These are phyloP conservation scores for Rhincodon typus DNA, from an alignment of 2,797 vertebrate species.

Conservation along the genomic window DNA sequence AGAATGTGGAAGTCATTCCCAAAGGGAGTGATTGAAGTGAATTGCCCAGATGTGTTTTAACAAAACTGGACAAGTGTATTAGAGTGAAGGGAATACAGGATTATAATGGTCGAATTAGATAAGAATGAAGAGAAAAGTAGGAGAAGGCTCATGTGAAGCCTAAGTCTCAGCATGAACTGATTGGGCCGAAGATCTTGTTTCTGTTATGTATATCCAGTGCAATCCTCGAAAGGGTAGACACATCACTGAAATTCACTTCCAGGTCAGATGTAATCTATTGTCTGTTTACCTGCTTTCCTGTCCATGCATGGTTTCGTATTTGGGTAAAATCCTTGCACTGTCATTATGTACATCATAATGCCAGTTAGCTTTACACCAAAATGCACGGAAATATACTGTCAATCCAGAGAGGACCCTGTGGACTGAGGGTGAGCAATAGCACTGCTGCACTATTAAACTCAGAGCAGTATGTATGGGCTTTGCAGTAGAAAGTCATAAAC, in stretches of 20 bases:
- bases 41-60: neutral
- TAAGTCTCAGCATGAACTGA: no score
- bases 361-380: neutral
- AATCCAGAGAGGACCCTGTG: neutral
- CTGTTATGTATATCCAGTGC: no score
- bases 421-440: neutral
- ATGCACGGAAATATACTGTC: no score
- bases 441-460: neutral
- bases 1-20: neutral
- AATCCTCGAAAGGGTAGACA: no score
- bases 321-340: neutral
- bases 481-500: neutral
- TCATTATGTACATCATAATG: neutral
- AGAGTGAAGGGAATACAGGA: no score
- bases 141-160: no score
- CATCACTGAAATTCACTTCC: neutral
- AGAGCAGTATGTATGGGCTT: neutral
- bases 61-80: no score
- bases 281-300: neutral
- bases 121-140: no score
- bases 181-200: no score
- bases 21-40: neutral
- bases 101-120: no score
- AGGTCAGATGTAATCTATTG: neutral
- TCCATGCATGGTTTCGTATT: neutral